phyloP scores from a whole-genome alignment of 2,888 invertebrate species.

The Andrena camellia region DNA sequence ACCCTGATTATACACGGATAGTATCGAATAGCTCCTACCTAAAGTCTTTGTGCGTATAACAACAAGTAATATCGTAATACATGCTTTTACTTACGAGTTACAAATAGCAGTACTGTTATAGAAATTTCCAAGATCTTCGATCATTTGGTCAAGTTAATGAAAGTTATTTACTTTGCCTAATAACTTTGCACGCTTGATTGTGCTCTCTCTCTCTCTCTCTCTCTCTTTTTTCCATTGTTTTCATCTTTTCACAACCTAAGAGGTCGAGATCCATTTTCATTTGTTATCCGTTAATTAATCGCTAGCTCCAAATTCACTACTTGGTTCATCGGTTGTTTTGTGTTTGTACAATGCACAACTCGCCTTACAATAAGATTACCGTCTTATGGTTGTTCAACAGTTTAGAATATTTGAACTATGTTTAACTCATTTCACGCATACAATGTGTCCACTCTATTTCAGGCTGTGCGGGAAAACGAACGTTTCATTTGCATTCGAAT shows the following conservation, averaged over 20 bases:
- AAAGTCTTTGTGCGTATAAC: slow-evolving; percentile 68
- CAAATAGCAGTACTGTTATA: slow-evolving; percentile 46
- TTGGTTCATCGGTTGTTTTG: slow-evolving; percentile 56
- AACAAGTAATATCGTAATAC: slow-evolving; percentile 67
- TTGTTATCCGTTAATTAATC: slow-evolving; percentile 37
- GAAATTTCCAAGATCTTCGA: slow-evolving; percentile 62
- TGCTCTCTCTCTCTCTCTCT: background rate
- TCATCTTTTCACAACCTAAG: slow-evolving; percentile 9
- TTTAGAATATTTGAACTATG: slow-evolving; percentile 55
- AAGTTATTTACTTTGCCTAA: slow-evolving; percentile 40
- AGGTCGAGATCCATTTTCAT: slow-evolving; percentile 16
- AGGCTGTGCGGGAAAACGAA: slow-evolving; percentile 45
- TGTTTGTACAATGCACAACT: slow-evolving; percentile 63
- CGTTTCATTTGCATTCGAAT: slow-evolving; percentile 25
- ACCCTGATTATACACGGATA: slow-evolving; percentile 70
- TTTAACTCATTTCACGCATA: slow-evolving; percentile 51
- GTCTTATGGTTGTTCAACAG: slow-evolving; percentile 43
- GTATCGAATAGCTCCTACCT: slow-evolving; percentile 70
- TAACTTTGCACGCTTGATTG: slow-evolving; percentile 26
- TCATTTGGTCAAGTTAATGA: slow-evolving; percentile 61
- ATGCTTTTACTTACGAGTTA: slow-evolving; percentile 53
- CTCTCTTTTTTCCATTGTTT: background rate
- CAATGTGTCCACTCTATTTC: slow-evolving; percentile 35
- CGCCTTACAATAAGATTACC: slow-evolving; percentile 56
- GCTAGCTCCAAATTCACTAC: slow-evolving; percentile 52